Evolutionary conservation across 92 coral and sea anemone genomes (phyloP), one percentile per base, ranked within the genome.

Genomic region (Bergia sp.): DNA sequence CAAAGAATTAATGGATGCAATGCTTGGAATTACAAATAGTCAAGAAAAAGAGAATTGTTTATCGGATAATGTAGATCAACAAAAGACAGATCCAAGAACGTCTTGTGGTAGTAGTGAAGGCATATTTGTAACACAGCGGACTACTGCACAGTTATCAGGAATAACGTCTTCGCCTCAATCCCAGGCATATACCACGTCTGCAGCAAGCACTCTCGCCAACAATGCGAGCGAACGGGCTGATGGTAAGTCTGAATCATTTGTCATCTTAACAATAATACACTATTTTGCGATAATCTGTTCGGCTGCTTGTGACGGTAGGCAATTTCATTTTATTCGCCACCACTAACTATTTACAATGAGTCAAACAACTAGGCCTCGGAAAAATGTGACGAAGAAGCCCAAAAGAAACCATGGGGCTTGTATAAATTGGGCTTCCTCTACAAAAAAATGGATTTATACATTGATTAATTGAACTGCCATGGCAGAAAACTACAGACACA

Each of bases 1-100:
- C 75, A 94, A 92, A 67, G 76, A 85, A 57, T 93, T 94, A 39
- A 94, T 97, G 49, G 96, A 97, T 72, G 91, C 88, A 13, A 92
- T 94, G 79, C 92, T 96, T 69, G 95, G 94, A 76, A 90, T 92
- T 87, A 80, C 89, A 47, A 50, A 45, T 4, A 40, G 7, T 29
- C 50, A 85, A 41, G 89, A 85, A 78, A 41, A 64, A 37, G 50
- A 77, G 44, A 45, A 85, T 2, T 74, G 82, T 29, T 72, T 88
- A 69, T 79, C 90, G 65, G 77, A 86, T 37, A 64, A 86, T 44
- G 64, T 87, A 39, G 85, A 53, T 73, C 77, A 71, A 76, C 78
- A 75, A 21, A 80, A 16, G 61, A 47, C 77, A 75, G 89, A 88
- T 37, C 73, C 65, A 38, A 79, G 88, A 16, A 74, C 65, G 37